Evolutionary conservation across 2,888 invertebrate genomes (phyloP), one percentile per base, ranked within the genome.

Genomic region (Stenodera caucasica): DNA sequence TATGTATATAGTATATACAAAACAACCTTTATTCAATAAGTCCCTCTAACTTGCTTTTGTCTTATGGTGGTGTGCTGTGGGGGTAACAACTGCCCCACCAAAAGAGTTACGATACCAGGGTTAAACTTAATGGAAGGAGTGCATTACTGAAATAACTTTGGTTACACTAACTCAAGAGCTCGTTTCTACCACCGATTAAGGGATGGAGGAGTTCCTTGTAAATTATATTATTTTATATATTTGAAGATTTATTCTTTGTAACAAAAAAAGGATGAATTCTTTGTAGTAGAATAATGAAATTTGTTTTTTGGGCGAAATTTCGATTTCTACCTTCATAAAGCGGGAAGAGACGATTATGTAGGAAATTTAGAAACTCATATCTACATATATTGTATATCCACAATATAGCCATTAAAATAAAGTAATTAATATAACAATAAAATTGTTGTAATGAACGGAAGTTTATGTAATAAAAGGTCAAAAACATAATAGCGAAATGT

Each of bases 71-170:
- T 61, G 67, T 67, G 65, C 64, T 65, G 68, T 63, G 69, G 65
- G 66, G 67, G 68, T 65, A 68, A 65, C 65, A 64, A 60, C 69
- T 67, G 67, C 67, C 67, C 56, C 68, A n/a, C 56, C 60, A 49
- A 60, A 68, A 70, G 72, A 72, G 70, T 72, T 72, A 72, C 72
- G 70, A 70, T 67, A 67, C 54, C 63, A 55, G 63, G 59, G 63
- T 63, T 63, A 63, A 60, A 63, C 59, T 63, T 73, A 75, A 75
- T 75, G 74, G 75, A 72, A 72, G 75, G 73, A 77, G 77, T 78
- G 76, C 78, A 78, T 78, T 78, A 78, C 76, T 72, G 72, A 75
- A 78, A 78, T 78, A 78, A 78, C 77, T 77, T 77, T 72, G 76
- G 76, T 73, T 75, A 74, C 72, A 72, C 72, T 70, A 70, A 74